Evolutionary conservation across 2,797 vertebrate genomes (phyloP), one percentile per base, ranked within the genome.

Genomic region (Hozukius guyotensis): DNA sequence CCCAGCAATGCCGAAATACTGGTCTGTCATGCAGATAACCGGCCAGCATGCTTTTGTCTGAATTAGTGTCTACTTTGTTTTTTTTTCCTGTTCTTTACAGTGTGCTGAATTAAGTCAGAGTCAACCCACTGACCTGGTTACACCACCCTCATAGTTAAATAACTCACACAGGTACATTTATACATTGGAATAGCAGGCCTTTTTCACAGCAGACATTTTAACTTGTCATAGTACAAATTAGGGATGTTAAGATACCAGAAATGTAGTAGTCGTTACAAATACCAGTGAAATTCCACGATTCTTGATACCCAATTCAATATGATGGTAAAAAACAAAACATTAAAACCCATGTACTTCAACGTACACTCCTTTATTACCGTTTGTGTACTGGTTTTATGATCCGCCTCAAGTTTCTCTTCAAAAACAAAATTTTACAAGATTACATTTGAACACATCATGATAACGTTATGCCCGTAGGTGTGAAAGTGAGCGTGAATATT

Each of bases 1-100:
- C 81, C 65, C 52, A 75, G 83, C 84, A 81, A 82, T 85, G 78
- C 80, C 52, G 65, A 80, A 85, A 77, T 84, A 72, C 84, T 66
- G 80, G 56, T 81, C 66, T 70, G 60, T 71, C 83, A 67, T 71
- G 62, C 64, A 78, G 72, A 52, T 18, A 20, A 66, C 42, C 10
- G 24, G 62, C 61, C 49, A 71, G 70, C 61, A 31, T 18, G 53
- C 49, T 61, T 77, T 59, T 31, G 55, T 80, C 57, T 79, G 29
- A 82, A 83, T 69, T 36, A 61, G 64, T 67, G 24, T 72, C 34
- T 27, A 22, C 57, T 59, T 71, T 57, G n/a, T n/a, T 61, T 63
- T 46, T 46, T 60, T 60, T 63, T 3, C 12, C 20, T 24, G 38
- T 59, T 73, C 29, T 86, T 84, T 22, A 32, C 46, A 57, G 49